A percentile compares a stretch with the other conserved stretches of the same genome.
These are phyloP conservation scores for Nothobranchius kuhntae DNA, from an alignment of 2,113 vertebrate species.

Conservation along the genomic window DNA sequence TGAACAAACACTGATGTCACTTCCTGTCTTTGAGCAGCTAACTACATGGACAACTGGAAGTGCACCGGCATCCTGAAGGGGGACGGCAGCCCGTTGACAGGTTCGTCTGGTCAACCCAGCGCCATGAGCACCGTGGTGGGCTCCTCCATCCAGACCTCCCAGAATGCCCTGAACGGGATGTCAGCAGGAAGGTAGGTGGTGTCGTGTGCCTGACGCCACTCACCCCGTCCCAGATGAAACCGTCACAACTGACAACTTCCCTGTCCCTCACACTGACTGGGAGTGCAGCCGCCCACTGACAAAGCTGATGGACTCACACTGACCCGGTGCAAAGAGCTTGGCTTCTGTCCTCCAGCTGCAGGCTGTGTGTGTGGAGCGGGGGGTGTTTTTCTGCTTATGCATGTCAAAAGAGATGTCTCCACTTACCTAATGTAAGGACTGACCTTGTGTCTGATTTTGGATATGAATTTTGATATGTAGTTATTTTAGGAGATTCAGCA, in stretches of 20 bases:
- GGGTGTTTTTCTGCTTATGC: slow-evolving; percentile 32
- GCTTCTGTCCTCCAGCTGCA: slow-evolving; percentile 57
- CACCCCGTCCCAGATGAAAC: slow-evolving; percentile 34
- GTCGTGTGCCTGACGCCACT: slow-evolving; percentile 51
- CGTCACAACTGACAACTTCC: slow-evolving; percentile 59
- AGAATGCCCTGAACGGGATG: slow-evolving; percentile 88
- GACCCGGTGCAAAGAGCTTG: slow-evolving; percentile 72
- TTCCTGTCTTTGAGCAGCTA: slow-evolving; percentile 78
- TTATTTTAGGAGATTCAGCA: slow-evolving; percentile 1
- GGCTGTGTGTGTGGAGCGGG: slow-evolving; percentile 1
- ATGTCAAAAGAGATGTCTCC: slow-evolving; percentile 30
- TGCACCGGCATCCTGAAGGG: slow-evolving; percentile 96
- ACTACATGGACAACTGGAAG: slow-evolving; percentile 99
- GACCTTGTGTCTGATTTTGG: slow-evolving; percentile 23
- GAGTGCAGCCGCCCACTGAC: slow-evolving; percentile 62
- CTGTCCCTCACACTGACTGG: slow-evolving; percentile 60
- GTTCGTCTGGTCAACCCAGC: slow-evolving; percentile 85
- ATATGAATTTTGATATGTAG: slow-evolving; percentile 40
- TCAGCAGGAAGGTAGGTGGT: slow-evolving; percentile 90
- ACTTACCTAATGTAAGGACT: slow-evolving; percentile 24
- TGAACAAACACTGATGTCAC: no score
- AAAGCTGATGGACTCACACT: slow-evolving; percentile 40
- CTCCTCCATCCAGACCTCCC: slow-evolving; percentile 83
- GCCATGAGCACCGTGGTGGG: slow-evolving; percentile 84
- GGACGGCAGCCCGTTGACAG: slow-evolving; percentile 93